Percentiles rank a stretch among this genome's conserved stretches.
These are phyloP conservation scores for Cartodere bifasciata DNA, from an alignment of 2,888 invertebrate genomes.

Conservation along the genomic window DNA sequence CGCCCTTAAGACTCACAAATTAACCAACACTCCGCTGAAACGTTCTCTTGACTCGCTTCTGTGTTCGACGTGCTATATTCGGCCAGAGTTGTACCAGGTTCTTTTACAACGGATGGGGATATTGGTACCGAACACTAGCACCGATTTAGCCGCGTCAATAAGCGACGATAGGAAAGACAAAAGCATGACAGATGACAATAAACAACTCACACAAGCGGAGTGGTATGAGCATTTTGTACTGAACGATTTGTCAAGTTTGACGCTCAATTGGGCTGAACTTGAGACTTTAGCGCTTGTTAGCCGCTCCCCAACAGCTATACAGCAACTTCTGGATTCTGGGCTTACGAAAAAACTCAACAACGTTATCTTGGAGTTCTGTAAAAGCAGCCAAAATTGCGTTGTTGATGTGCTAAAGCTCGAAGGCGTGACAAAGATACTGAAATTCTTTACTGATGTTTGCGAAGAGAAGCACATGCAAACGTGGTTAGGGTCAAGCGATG, in stretches of 20 bases:
- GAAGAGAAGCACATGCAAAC: slow-evolving; percentile 71
- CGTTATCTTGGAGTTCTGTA: slow-evolving; percentile 43
- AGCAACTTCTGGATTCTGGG: slow-evolving; percentile 63
- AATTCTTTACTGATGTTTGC: slow-evolving; percentile 71
- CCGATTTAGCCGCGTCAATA: slow-evolving; percentile 41
- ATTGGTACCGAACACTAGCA: slow-evolving; percentile 38
- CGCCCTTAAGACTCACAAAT: slow-evolving; percentile 61
- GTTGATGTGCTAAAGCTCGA: slow-evolving; percentile 37
- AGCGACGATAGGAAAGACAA: slow-evolving; percentile 47
- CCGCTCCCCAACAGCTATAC: slow-evolving; percentile 65
- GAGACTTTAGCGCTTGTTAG: slow-evolving; percentile 68
- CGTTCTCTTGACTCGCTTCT: slow-evolving; percentile 74
- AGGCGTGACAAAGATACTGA: slow-evolving; percentile 53
- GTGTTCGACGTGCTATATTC: slow-evolving; percentile 76
- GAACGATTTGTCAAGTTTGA: slow-evolving; percentile 41
- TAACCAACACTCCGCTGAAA: slow-evolving; percentile 61
- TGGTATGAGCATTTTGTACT: slow-evolving; percentile 47
- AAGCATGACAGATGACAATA: slow-evolving; percentile 59
- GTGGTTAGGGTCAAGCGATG: slow-evolving; percentile 73
- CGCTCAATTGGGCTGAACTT: slow-evolving; percentile 51
- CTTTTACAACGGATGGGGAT: slow-evolving; percentile 63
- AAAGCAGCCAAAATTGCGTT: slow-evolving; percentile 23
- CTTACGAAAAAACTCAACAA: slow-evolving; percentile 51
- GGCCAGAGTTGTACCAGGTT: slow-evolving; percentile 62
- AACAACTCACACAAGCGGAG: slow-evolving; percentile 38